Evolutionary conservation across 2,888 invertebrate genomes (phyloP).

Genomic region (Oscheius sp.): DNA sequence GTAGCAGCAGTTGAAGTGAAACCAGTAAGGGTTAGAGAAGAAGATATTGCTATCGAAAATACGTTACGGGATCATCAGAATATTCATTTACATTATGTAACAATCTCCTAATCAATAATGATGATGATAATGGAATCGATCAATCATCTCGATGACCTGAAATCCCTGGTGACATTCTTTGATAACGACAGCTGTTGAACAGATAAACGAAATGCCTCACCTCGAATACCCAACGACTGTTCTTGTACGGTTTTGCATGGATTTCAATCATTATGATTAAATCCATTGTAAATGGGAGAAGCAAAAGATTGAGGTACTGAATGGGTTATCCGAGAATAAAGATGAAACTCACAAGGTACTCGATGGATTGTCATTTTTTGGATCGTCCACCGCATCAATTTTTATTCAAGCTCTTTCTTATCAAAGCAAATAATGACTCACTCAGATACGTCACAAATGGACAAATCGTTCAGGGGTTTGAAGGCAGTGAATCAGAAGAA

Average conservation of each 20-base stretch:
- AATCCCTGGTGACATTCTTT: conserved; percentile 19
- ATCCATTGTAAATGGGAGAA: conserved; percentile 29
- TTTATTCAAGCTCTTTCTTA: conserved; percentile 12
- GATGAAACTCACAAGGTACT: conserved; percentile 17
- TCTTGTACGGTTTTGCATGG: conserved; percentile 36
- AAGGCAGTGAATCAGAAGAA: too few species aligned
- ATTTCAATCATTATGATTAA: conserved; percentile 33
- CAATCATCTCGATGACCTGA: conserved; percentile 18
- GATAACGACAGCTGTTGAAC: not conserved
- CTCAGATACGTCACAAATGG: not conserved
- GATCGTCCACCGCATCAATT: not conserved
- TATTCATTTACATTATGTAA: conserved; percentile 28
- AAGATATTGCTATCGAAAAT: too few species aligned
- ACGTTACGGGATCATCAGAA: too few species aligned
- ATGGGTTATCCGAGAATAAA: not conserved
- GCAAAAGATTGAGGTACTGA: conserved; percentile 16
- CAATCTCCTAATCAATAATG: conserved; percentile 14
- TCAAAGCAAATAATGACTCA: conserved; percentile 25
- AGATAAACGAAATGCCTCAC: not conserved
- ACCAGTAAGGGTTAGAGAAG: too few species aligned
- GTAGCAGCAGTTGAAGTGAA: not conserved
- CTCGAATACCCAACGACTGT: conserved; percentile 50
- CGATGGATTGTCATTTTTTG: conserved; percentile 24
- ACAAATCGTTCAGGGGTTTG: too few species aligned
- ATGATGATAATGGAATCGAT: conserved; percentile 6